Base-by-base conservation (phyloP, 1,140 invertebrate genomes). In the Drosophila kepulauana region DNA sequence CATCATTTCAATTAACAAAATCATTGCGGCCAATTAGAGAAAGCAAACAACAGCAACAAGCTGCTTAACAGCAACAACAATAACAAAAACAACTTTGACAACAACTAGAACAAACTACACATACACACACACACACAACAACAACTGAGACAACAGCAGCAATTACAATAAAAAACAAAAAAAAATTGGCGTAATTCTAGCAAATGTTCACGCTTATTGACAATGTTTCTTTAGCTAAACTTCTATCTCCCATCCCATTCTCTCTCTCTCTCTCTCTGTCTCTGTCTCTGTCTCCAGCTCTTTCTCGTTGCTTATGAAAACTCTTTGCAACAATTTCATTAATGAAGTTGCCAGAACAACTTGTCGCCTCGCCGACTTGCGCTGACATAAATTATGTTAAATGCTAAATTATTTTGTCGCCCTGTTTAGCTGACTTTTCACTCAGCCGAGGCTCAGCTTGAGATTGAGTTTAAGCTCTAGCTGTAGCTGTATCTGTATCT, bases 1-100 rank as follows among this genome's bases (percentile, higher is more conserved):
- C 63, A 74, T 77, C 63, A 74, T 74, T 77, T 74, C 64, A 77
- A 77, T 84, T 84, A 85, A 85, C 73, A 81, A 84, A 85, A 74
- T 81, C 81, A 84, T 85, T 68, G 81, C 75, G 82, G 78, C 76
- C 82, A 84, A 84, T 84, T 84, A 84, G 81, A 81, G 69, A 85
- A 77, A 81, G 78, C 80, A 70, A 85, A 81, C 65, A 70, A 25
- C 62, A 63, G 25, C 25, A 43, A 61, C 73, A 59, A 57, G 41
- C 58, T 30, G 46, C 33, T 54, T 20, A 46, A 30, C 41, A 16
- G 46, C n/a, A 30, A 41, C 41, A 57, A 25, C 30, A 57, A 30
- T 30, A 49, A 5, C 35, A 65, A 28, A 35, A 62, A 58, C 30
- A 72, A 30, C 61, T 16, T 8, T 11, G 15, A 2, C 30, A 16